A percentile compares a stretch with the other conserved stretches of the same genome.
Evolutionary conservation across 92 coral and sea anemone genomes (phyloP).

Genomic region (Parazoanthus darwini): DNA sequence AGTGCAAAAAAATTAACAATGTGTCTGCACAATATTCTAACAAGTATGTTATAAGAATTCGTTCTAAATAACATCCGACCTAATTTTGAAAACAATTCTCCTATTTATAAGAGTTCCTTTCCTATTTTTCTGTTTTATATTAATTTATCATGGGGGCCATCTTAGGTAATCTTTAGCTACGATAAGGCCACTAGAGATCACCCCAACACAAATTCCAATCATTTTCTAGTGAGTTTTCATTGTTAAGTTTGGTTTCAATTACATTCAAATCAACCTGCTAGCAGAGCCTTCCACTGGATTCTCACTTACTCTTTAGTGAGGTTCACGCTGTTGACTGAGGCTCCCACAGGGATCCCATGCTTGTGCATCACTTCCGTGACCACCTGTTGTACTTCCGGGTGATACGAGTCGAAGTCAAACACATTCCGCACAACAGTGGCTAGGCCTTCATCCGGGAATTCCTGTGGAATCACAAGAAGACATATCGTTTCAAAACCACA

Average conservation of each 20-base stretch:
- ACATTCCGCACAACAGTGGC: constrained; percentile 97
- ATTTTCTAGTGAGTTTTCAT: neutral
- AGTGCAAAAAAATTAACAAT: neutral
- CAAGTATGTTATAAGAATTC: neutral
- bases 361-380: constrained; percentile 91
- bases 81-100: too few species aligned
- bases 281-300: neutral
- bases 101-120: too few species aligned
- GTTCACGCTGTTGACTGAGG: constrained; percentile 71
- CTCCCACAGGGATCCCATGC: constrained; percentile 98
- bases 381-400: constrained; percentile 91
- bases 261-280: neutral
- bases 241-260: neutral
- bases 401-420: constrained; percentile 97
- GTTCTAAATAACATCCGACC: too few species aligned
- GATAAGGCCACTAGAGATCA: too few species aligned
- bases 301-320: constrained; percentile 91
- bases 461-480: constrained; percentile 49
- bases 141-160: neutral
- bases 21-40: neutral
- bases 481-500: neutral
- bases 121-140: too few species aligned
- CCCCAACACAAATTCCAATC: neutral
- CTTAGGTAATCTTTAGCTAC: neutral
- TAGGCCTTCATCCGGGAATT: constrained; percentile 89